Conservation (phyloP, 2,888 invertebrate genomes). For the Hedya salicella region DNA sequence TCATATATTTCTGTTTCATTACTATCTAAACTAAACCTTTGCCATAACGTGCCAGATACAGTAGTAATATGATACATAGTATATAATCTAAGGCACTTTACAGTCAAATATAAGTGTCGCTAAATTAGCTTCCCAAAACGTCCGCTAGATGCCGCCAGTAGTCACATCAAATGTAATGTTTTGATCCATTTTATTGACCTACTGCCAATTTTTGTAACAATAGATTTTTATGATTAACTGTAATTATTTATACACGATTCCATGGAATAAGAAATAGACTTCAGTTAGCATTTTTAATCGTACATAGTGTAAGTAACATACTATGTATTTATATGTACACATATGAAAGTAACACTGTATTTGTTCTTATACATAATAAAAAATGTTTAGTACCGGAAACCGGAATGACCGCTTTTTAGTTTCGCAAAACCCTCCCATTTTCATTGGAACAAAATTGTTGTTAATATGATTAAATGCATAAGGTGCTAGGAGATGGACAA, state of each 20-base stretch:
- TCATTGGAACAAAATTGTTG: no score
- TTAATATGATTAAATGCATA: no score
- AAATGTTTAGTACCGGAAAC: constrained; percentile 46
- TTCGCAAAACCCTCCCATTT: no score
- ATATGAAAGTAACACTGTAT: constrained; percentile 40
- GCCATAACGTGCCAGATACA: constrained; percentile 42
- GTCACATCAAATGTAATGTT: constrained; percentile 15
- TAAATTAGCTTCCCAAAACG: constrained; percentile 22
- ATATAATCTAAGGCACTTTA: constrained; percentile 17
- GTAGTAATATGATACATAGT: constrained; percentile 20
- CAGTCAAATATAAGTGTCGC: constrained; percentile 5
- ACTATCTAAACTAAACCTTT: constrained; percentile 13
- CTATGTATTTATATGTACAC: constrained; percentile 42
- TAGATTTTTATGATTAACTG: constrained; percentile 24
- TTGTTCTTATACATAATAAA: constrained; percentile 43
- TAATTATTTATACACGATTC: constrained; percentile 30
- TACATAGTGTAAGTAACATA: constrained; percentile 34
- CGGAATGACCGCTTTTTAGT: no score
- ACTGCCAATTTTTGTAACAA: constrained; percentile 23
- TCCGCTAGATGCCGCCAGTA: constrained; percentile 29
- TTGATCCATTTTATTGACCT: constrained; percentile 17
- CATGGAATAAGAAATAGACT: constrained; percentile 26
- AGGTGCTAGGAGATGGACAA: no score
- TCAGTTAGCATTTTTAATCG: constrained; percentile 36
- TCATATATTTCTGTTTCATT: constrained; percentile 12